Evolutionary conservation across 2,797 vertebrate species (phyloP).

Genomic region (Poeciliopsis turneri): DNA sequence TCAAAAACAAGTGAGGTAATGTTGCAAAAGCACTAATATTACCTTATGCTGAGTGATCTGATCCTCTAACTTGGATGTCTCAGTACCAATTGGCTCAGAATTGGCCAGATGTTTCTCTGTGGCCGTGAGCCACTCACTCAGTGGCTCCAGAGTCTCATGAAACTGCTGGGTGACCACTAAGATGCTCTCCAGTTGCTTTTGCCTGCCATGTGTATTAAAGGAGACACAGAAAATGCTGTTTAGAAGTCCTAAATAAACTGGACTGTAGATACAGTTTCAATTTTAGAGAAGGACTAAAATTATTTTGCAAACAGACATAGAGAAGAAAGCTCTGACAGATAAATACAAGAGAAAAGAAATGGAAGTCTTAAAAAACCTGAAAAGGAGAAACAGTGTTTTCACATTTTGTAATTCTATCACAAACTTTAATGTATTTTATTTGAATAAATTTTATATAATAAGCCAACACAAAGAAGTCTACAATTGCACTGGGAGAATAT

Average conservation of each 20-base stretch:
- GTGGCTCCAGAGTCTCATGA: conserved; percentile 91
- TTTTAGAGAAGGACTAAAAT: neutral
- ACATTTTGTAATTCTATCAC: neutral
- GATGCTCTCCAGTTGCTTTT: conserved; percentile 93
- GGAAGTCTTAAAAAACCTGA: neutral
- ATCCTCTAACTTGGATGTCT: conserved; percentile 90
- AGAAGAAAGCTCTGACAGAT: neutral
- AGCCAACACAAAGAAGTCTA: neutral
- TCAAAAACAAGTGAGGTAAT: conserved; percentile 7
- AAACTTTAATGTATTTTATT: neutral
- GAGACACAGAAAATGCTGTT: neutral
- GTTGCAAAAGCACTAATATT: conserved; percentile 13
- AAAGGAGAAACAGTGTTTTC: neutral
- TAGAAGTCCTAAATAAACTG: neutral
- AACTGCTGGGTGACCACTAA: conserved; percentile 94
- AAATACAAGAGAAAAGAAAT: neutral
- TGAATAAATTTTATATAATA: neutral
- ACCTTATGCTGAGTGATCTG: conserved; percentile 96
- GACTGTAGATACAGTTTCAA: neutral
- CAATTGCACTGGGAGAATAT: neutral
- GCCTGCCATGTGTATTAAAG: conserved; percentile 75
- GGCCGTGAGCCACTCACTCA: conserved; percentile 89
- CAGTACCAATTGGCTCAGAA: conserved; percentile 93
- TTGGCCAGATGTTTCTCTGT: conserved; percentile 91
- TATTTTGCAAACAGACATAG: neutral